phyloP scores from a whole-genome alignment of 2,113 vertebrate genomes.

The Dryoscopus gambensis region DNA sequence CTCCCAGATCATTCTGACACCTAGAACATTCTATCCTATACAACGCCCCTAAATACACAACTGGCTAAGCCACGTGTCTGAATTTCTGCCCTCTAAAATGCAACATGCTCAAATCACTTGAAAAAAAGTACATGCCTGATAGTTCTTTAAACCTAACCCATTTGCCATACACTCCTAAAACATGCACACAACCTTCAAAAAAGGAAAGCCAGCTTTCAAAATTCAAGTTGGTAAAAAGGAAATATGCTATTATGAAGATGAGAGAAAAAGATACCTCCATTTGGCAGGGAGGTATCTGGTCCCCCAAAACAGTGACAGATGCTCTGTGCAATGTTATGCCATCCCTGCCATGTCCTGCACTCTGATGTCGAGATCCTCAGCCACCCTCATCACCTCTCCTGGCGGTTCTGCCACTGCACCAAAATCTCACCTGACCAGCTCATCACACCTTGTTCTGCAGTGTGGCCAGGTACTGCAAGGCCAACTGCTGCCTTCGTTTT shows the following conservation, averaged over 20 bases:
- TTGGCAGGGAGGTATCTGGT: neutral
- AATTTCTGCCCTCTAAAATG: neutral
- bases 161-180: neutral
- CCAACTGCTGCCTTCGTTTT: neutral
- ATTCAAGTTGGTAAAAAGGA: neutral
- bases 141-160: neutral
- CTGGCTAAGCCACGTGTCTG: neutral
- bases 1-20: neutral
- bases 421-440: neutral
- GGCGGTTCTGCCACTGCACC: neutral
- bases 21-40: neutral
- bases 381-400: neutral
- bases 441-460: neutral
- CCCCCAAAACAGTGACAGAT: neutral
- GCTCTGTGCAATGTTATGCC: neutral
- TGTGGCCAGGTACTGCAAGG: neutral
- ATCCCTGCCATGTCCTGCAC: neutral
- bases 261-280: neutral
- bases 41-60: neutral
- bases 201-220: neutral
- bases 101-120: neutral
- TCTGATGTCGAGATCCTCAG: neutral
- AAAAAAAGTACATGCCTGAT: neutral
- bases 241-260: neutral
- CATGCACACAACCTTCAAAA: neutral